A percentile compares a stretch with the other conserved stretches of the same genome.
phyloP scores from a whole-genome alignment of 2,113 vertebrate species.

The Ptilonorhynchus violaceus region DNA sequence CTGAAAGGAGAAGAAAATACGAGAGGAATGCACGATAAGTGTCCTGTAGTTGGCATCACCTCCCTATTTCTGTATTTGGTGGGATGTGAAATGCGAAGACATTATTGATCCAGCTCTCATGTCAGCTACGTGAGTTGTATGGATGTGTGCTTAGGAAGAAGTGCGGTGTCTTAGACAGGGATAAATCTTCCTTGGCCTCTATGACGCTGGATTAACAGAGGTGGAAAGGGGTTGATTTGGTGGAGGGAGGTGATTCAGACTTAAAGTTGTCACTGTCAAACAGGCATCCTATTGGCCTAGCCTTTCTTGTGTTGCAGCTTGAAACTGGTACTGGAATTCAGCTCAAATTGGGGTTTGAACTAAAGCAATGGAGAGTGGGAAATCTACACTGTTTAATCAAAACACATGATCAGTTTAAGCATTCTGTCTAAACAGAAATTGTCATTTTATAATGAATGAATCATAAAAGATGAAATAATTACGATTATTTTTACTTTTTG shows the following conservation, averaged over 20 bases:
- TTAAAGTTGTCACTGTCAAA: neutral
- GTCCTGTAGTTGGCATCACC: constrained; percentile 35
- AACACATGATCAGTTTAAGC: neutral
- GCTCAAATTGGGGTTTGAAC: neutral
- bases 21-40: constrained; percentile 73
- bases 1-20: constrained; percentile 56
- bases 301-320: neutral
- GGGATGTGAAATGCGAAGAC: constrained; percentile 21
- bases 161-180: accelerated
- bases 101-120: neutral
- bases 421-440: neutral
- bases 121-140: neutral
- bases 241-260: neutral
- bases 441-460: neutral
- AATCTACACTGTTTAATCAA: neutral
- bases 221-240: neutral
- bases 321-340: neutral
- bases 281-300: neutral
- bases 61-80: constrained; percentile 67
- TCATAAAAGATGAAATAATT: neutral
- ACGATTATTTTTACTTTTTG: neutral
- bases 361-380: neutral
- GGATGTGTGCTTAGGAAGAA: accelerated
- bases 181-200: neutral
- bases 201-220: neutral